These are phyloP conservation scores for Schizotus pectinicornis DNA, from an alignment of 2,888 invertebrate species.

Conservation along the genomic window DNA sequence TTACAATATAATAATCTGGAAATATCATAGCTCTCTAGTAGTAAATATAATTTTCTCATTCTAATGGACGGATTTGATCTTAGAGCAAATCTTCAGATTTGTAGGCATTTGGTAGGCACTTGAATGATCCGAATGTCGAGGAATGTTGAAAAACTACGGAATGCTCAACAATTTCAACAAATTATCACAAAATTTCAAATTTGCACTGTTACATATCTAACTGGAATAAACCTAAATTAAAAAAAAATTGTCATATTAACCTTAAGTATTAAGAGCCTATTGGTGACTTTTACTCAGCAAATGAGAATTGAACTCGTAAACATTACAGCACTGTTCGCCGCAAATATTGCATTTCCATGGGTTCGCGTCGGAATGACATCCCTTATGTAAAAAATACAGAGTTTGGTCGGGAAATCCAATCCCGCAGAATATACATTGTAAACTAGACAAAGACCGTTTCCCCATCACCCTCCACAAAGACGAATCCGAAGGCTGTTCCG, in stretches of 20 bases:
- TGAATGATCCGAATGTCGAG: conserved; percentile 10
- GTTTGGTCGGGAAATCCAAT: conserved; percentile 96
- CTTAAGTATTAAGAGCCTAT: conserved; percentile 35
- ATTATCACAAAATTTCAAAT: conserved; percentile 21
- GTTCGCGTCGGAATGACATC: conserved; percentile 96
- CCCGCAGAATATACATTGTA: conserved; percentile 90
- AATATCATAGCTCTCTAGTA: conserved; percentile 20
- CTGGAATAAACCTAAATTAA: conserved; percentile 9
- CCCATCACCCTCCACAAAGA: conserved; percentile 58
- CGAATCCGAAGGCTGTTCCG: conserved; percentile 61
- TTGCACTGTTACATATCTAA: conserved; percentile 13
- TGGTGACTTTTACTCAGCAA: conserved; percentile 93
- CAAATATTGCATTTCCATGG: conserved; percentile 98
- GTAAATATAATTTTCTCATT: conserved; percentile 33
- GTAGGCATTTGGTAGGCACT: conserved; percentile 26
- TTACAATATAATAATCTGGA: conserved; percentile 24
- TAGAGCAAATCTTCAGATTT: conserved; percentile 39
- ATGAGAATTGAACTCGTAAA: conserved; percentile 97
- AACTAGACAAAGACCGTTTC: conserved; percentile 62
- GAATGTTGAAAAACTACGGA: conserved; percentile 8
- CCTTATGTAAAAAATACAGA: conserved; percentile 95
- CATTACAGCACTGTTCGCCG: conserved; percentile 92
- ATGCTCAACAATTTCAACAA: conserved; percentile 21
- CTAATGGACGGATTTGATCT: conserved; percentile 45
- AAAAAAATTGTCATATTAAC: conserved; percentile 11